Evolutionary conservation across 2,797 vertebrate species (phyloP).

Genomic region (Craterocephalus amniculus): DNA sequence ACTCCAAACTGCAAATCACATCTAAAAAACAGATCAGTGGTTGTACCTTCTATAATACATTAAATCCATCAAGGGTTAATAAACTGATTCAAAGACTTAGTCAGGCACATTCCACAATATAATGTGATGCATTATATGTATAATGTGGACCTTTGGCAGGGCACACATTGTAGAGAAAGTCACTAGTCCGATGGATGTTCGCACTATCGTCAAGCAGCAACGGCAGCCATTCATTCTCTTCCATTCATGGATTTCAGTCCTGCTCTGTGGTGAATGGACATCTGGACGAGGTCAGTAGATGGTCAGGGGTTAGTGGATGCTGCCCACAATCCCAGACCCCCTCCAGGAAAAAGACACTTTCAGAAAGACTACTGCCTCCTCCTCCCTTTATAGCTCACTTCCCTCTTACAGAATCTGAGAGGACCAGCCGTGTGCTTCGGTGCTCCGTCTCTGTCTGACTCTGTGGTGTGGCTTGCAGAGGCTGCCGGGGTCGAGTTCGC

Average conservation of each 20-base stretch:
- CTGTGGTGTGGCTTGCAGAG: conserved; percentile 7
- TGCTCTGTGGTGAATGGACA: background rate
- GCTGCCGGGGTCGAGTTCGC: conserved; percentile 6
- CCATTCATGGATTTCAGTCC: conserved; percentile 11
- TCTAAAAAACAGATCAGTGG: too few relatives aligned
- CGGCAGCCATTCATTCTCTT: background rate
- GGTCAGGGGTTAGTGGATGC: conserved; percentile 5
- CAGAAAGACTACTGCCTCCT: conserved; percentile 17
- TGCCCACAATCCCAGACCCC: conserved; percentile 3
- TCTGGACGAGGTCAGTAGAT: background rate
- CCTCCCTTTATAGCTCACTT: conserved; percentile 42
- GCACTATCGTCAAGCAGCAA: background rate
- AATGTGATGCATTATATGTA: too few relatives aligned
- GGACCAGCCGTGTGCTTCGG: conserved; percentile 13
- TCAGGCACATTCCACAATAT: too few relatives aligned
- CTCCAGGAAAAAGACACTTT: conserved; percentile 33
- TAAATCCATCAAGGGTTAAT: too few relatives aligned
- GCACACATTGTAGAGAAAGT: too few relatives aligned
- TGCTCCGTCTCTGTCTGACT: conserved; percentile 7
- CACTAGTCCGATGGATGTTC: background rate
- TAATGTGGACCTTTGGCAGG: too few relatives aligned
- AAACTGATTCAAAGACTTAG: too few relatives aligned
- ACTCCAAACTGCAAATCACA: too few relatives aligned
- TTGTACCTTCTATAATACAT: too few relatives aligned
- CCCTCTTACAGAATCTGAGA: conserved; percentile 63